A percentile compares a stretch with the other conserved stretches of the same genome.
Evolutionary conservation across 2,797 vertebrate genomes (phyloP).

Genomic region (Scolopax rusticola): DNA sequence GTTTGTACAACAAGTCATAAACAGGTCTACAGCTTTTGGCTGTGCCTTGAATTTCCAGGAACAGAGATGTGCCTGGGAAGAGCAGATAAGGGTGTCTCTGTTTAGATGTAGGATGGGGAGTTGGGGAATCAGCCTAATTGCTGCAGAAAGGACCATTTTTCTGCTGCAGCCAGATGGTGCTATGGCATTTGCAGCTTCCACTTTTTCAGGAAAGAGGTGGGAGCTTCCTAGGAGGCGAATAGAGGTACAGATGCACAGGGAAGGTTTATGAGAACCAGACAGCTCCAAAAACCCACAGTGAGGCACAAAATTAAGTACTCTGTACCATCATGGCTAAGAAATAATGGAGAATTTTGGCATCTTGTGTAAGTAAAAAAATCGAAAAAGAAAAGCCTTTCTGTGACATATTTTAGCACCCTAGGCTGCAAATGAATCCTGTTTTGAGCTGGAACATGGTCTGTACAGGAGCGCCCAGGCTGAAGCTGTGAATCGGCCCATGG

Average conservation of each 20-base stretch:
- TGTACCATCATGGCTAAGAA: not conserved
- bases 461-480: not conserved
- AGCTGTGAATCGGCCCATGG: rapidly evolving
- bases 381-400: not conserved
- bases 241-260: not conserved
- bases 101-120: not conserved
- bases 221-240: not conserved
- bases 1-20: not conserved
- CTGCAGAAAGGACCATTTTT: not conserved
- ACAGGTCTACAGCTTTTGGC: not conserved
- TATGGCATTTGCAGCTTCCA: not conserved
- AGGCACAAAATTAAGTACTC: not conserved
- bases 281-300: not conserved
- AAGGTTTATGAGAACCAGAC: rapidly evolving
- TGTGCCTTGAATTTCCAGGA: not conserved
- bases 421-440: not conserved
- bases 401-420: not conserved
- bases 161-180: not conserved
- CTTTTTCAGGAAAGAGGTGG: not conserved
- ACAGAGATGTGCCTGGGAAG: rapidly evolving
- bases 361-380: too few relatives aligned
- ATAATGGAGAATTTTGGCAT: not conserved
- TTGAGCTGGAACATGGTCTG: rapidly evolving
- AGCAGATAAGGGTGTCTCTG: not conserved
- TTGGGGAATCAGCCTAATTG: not conserved